These are phyloP conservation scores for Cladorhizidae sp. DNA, from an alignment of 37 sponge, comb jelly and placozoan species.

Conservation along the genomic window DNA sequence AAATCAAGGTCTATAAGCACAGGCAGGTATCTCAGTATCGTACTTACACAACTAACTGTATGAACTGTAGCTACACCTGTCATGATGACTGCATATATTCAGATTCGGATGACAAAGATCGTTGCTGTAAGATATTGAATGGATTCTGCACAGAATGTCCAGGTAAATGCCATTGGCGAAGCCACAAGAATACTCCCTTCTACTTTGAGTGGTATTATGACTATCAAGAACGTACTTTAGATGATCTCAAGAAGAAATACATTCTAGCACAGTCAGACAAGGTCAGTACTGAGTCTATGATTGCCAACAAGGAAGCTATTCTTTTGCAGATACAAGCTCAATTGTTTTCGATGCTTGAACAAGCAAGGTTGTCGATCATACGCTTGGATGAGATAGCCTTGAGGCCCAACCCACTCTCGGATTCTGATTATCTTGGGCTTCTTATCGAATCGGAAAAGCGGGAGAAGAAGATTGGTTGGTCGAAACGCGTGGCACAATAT, in stretches of 20 bases:
- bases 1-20: conserved; percentile 28
- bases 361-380: conserved; percentile 25
- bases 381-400: conserved; percentile 75
- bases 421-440: conserved; percentile 76
- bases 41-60: conserved; percentile 73
- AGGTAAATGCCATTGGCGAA: conserved; percentile 57
- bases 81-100: conserved; percentile 52
- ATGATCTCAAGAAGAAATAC: conserved; percentile 62
- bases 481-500: conserved; percentile 52
- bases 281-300: conserved; percentile 20
- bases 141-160: conserved; percentile 56
- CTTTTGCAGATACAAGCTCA: conserved; percentile 5
- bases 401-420: conserved; percentile 64
- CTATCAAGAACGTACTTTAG: conserved; percentile 39
- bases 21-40: conserved; percentile 38
- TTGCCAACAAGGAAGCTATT: conserved; percentile 22
- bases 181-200: conserved; percentile 61
- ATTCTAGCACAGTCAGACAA: conserved; percentile 36
- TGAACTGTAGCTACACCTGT: conserved; percentile 75
- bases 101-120: conserved; percentile 53
- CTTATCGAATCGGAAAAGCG: conserved; percentile 70
- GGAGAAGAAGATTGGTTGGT: conserved; percentile 43
- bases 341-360: conserved; percentile 12
- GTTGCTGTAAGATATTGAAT: conserved; percentile 76
- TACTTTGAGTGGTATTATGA: conserved; percentile 58